Conservation (phyloP, 2,888 invertebrate genomes). For the Himalopsyche japonica region DNA sequence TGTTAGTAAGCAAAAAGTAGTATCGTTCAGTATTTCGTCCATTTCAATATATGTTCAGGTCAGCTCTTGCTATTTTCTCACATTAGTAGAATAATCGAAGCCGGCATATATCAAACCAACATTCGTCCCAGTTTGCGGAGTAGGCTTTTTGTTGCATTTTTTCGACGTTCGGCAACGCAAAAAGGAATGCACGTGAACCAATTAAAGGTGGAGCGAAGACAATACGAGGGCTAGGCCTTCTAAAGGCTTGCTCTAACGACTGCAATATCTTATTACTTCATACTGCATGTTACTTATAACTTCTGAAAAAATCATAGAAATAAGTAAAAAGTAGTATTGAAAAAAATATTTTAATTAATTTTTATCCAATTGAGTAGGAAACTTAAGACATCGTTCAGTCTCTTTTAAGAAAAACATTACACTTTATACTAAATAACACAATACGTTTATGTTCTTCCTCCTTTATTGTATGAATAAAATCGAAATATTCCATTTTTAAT, state of each 20-base stretch:
- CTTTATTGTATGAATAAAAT: too few species aligned
- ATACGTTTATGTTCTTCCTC: too few species aligned
- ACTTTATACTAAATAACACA: too few species aligned
- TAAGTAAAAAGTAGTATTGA: too few species aligned
- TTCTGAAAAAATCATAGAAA: too few species aligned
- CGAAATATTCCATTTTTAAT: too few species aligned
- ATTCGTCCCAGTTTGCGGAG: neutral
- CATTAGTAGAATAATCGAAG: neutral
- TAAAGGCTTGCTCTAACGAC: neutral
- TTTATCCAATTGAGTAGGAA: too few species aligned
- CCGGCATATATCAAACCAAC: neutral
- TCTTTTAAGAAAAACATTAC: too few species aligned
- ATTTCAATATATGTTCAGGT: neutral
- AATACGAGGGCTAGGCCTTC: slow-evolving; percentile 3
- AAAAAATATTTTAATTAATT: too few species aligned
- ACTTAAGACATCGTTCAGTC: too few species aligned
- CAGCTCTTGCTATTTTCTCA: neutral
- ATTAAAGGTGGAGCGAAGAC: slow-evolving; percentile 14
- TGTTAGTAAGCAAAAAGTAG: neutral
- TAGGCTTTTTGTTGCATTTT: neutral
- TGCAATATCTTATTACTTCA: too few species aligned
- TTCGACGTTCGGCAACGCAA: slow-evolving; percentile 10
- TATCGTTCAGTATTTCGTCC: neutral
- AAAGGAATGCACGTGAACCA: slow-evolving; percentile 26
- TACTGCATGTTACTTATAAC: too few species aligned